Evolutionary conservation across 2,888 invertebrate genomes (phyloP), one percentile per base, ranked within the genome.

Genomic region (Hemistola chrysoprasaria): DNA sequence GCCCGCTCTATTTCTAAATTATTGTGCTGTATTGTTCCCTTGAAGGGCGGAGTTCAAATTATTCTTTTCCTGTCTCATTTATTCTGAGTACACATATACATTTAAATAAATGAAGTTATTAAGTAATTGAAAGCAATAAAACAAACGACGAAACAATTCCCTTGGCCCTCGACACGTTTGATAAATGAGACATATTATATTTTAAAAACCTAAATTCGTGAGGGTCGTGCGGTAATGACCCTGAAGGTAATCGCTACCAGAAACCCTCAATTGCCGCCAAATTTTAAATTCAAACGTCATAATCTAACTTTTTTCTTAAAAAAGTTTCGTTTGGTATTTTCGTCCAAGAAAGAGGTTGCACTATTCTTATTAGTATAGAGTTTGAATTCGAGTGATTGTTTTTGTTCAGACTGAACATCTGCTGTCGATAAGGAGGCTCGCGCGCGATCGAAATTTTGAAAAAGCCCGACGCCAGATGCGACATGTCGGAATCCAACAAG

Each of bases 231-330:
- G 22, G 38, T 81, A 84, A 86, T 85, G 78, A 79, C 79, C 77
- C 69, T 77, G 71, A 37, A 82, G 35, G 65, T 65, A 70, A 84
- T 83, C 77, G 76, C 74, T 69, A 71, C 79, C 71, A 73, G 67
- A 64, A 66, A 63, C 71, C 65, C 71, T 65, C 67, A 69, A 78
- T 75, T 61, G 66, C 78, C 71, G 73, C 74, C 78, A 78, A 86
- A 81, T 84, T 84, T 75, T 65, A 83, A 83, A 78, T 75, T 80
- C 70, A 71, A 79, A 87, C 78, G 74, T 80, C 85, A 84, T 87
- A 87, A 87, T 86, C 83, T 71, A 73, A 75, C 64, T 73, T 63
- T 64, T 66, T 70, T 16, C 36, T 56, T 56, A 56, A 63, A 62
- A 50, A 39, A 43, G 16, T 35, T 36, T 48, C 51, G 56, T 65